These are phyloP conservation scores for Aplodontia rufa DNA, from an alignment of 2,113 vertebrate genomes.

Conservation along the genomic window DNA sequence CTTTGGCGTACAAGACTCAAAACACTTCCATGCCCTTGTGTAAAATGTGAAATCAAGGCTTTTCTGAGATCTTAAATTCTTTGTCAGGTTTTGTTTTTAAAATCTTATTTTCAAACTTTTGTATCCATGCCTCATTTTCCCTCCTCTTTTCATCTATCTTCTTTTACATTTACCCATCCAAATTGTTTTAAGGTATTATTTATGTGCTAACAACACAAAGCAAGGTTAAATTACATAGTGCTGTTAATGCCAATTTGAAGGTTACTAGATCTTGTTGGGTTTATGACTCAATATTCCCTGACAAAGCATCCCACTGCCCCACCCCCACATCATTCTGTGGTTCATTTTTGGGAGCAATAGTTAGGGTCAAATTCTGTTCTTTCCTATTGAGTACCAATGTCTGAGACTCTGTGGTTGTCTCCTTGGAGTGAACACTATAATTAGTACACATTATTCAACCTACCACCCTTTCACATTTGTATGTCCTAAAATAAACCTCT, in stretches of 20 bases:
- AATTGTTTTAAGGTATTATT: constrained; percentile 43
- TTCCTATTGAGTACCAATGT: neutral
- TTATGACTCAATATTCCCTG: neutral
- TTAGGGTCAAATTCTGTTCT: neutral
- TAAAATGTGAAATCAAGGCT: neutral
- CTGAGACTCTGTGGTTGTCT: constrained; percentile 15
- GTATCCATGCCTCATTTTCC: neutral
- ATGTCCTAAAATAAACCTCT: constrained; percentile 53
- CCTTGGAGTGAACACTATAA: constrained; percentile 30
- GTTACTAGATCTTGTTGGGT: constrained; percentile 36
- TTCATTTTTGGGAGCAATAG: neutral
- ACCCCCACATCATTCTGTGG: neutral
- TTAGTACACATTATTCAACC: constrained; percentile 1
- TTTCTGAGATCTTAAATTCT: neutral
- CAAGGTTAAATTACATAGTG: constrained; percentile 25
- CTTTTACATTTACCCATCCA: neutral
- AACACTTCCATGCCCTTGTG: neutral
- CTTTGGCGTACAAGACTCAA: neutral
- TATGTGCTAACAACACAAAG: constrained; percentile 14
- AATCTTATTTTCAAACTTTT: constrained; percentile 30
- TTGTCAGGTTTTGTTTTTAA: neutral
- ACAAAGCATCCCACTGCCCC: neutral
- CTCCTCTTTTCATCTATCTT: neutral
- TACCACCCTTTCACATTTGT: neutral
- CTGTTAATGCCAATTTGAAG: constrained; percentile 54